phyloP scores from a whole-genome alignment of 2,888 invertebrate genomes.

The Calliopum simillimum region DNA sequence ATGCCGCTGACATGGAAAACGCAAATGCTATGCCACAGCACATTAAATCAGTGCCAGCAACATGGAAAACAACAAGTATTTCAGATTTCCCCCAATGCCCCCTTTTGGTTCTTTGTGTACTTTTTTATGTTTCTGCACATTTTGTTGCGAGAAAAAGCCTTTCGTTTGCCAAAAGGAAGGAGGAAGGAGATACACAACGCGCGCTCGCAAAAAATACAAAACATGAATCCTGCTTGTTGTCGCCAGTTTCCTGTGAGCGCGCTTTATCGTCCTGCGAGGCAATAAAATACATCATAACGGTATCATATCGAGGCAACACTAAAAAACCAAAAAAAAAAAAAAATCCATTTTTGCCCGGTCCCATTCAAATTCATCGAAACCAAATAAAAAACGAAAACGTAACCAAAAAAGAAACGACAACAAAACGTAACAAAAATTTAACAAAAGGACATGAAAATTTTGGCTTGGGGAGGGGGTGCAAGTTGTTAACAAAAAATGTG shows the following conservation, averaged over 20 bases:
- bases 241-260: constrained; percentile 18
- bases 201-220: too few species aligned
- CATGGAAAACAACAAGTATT: constrained; percentile 13
- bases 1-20: constrained; percentile 4
- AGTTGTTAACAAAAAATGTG: constrained; percentile 12
- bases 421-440: neutral
- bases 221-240: neutral
- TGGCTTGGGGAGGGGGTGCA: neutral
- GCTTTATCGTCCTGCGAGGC: constrained; percentile 9
- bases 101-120: constrained; percentile 1
- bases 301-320: constrained; percentile 12
- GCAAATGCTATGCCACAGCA: neutral
- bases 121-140: neutral
- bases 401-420: neutral
- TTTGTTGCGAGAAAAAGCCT: neutral
- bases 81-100: constrained; percentile 1
- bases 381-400: neutral
- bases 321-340: neutral
- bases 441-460: constrained; percentile 1
- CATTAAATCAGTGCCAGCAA: constrained; percentile 23
- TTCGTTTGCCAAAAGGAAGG: too few species aligned
- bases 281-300: constrained; percentile 23
- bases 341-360: constrained; percentile 4
- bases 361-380: constrained; percentile 11
- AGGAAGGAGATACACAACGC: too few species aligned